These are phyloP conservation scores for Lasioglossum baleicum DNA, from an alignment of 1,140 invertebrate species.

Conservation along the genomic window DNA sequence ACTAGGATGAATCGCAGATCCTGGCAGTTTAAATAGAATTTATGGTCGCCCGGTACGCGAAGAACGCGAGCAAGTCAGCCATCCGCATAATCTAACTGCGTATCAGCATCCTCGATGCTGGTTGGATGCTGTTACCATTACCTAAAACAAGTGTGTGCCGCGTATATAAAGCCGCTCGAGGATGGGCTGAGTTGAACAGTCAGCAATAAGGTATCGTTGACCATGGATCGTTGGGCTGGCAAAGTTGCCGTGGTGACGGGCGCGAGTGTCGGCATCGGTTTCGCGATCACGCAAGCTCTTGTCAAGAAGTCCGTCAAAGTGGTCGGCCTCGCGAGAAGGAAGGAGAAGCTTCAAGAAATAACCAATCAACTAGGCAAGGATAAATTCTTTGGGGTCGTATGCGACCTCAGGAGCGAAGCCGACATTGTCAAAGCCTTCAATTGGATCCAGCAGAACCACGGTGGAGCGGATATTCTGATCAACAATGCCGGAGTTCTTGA, in stretches of 20 bases:
- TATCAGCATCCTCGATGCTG: too few species aligned
- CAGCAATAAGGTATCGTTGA: not conserved
- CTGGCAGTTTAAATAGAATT: too few species aligned
- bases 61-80: too few species aligned
- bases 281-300: too few species aligned
- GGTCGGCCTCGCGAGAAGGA: slow-evolving; percentile 80
- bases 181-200: not conserved
- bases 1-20: too few species aligned
- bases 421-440: slow-evolving; percentile 83
- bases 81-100: too few species aligned
- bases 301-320: slow-evolving; percentile 83
- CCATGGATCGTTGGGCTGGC: slow-evolving; percentile 85
- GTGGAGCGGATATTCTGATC: slow-evolving; percentile 83
- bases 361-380: slow-evolving; percentile 27
- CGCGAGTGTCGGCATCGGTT: slow-evolving; percentile 87
- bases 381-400: slow-evolving; percentile 75
- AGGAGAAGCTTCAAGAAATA: slow-evolving; percentile 74
- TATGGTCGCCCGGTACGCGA: too few species aligned
- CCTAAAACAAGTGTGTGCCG: too few species aligned
- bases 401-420: slow-evolving; percentile 83
- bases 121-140: too few species aligned
- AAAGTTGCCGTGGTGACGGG: slow-evolving; percentile 88
- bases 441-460: slow-evolving; percentile 81
- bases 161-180: not conserved
- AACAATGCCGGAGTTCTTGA: slow-evolving; percentile 83